Evolutionary conservation across 2,888 invertebrate genomes (phyloP).

Genomic region (Mesochorus sp.): DNA sequence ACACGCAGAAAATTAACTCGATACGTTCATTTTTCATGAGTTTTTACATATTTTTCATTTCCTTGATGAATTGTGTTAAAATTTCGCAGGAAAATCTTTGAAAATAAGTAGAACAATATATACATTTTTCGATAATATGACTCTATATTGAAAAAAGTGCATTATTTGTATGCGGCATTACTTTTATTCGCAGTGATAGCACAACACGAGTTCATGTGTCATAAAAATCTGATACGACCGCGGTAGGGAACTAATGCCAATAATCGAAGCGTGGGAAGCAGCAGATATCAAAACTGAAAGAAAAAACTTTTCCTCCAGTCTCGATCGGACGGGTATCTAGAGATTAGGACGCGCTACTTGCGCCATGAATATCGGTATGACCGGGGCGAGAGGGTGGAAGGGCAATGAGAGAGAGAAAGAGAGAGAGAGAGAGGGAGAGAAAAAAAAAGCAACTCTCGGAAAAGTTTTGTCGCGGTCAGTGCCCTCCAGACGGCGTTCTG

Average conservation of each 20-base stretch:
- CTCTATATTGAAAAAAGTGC: too few species aligned
- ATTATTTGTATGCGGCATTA: too few species aligned
- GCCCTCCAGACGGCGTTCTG: constrained; percentile 35
- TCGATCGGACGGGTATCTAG: background rate
- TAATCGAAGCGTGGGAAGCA: background rate
- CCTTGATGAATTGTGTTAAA: too few species aligned
- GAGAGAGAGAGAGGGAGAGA: constrained; percentile 10
- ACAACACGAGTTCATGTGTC: too few species aligned
- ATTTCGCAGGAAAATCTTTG: too few species aligned
- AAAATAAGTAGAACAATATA: too few species aligned
- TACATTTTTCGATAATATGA: too few species aligned
- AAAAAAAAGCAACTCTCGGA: background rate
- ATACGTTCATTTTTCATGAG: too few species aligned
- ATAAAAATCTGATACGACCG: too few species aligned
- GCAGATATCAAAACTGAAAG: background rate
- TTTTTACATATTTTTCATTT: too few species aligned
- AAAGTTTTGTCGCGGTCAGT: constrained; percentile 45
- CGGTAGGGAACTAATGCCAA: background rate
- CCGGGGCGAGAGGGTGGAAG: background rate
- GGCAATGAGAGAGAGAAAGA: background rate
- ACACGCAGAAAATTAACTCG: too few species aligned
- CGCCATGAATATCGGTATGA: constrained; percentile 4
- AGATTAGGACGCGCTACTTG: background rate
- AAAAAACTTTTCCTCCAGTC: background rate
- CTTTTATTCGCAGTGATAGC: too few species aligned